phyloP scores from a whole-genome alignment of 35 echinoderm and acorn worm species.

The Lytechinus pictus region DNA sequence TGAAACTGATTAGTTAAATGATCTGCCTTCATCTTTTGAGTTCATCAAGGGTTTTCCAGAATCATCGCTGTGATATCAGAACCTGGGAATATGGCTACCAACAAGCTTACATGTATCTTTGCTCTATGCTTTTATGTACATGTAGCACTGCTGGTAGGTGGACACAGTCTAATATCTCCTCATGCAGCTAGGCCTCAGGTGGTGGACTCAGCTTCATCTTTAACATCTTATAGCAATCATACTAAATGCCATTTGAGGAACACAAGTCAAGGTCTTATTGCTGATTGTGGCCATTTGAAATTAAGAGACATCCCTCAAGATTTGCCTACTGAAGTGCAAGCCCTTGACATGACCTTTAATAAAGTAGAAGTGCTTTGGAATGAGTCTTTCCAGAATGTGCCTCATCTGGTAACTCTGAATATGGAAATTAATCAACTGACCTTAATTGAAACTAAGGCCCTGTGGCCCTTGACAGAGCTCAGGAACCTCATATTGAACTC shows the following conservation, averaged over 20 bases:
- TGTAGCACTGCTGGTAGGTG: too few species aligned
- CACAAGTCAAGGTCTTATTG: neutral
- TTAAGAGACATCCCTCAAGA: neutral
- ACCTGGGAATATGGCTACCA: too few species aligned
- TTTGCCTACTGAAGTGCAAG: neutral
- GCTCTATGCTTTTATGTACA: too few species aligned
- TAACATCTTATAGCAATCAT: neutral
- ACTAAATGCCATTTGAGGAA: neutral
- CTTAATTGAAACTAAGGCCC: neutral
- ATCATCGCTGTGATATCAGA: too few species aligned
- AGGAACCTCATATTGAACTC: neutral
- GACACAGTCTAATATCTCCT: too few species aligned
- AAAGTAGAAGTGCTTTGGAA: neutral
- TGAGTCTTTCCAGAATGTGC: neutral
- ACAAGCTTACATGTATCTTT: too few species aligned
- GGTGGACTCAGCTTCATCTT: neutral
- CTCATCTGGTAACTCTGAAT: neutral
- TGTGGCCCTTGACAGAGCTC: neutral
- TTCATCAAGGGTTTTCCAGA: too few species aligned
- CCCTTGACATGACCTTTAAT: slow-evolving; percentile 4
- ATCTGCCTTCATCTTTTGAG: too few species aligned
- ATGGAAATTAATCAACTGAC: neutral
- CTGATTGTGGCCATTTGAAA: neutral
- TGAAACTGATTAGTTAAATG: too few species aligned
- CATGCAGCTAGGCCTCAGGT: neutral